Evolutionary conservation across 2,888 invertebrate genomes (phyloP).

Genomic region (Sthenelais limicola): DNA sequence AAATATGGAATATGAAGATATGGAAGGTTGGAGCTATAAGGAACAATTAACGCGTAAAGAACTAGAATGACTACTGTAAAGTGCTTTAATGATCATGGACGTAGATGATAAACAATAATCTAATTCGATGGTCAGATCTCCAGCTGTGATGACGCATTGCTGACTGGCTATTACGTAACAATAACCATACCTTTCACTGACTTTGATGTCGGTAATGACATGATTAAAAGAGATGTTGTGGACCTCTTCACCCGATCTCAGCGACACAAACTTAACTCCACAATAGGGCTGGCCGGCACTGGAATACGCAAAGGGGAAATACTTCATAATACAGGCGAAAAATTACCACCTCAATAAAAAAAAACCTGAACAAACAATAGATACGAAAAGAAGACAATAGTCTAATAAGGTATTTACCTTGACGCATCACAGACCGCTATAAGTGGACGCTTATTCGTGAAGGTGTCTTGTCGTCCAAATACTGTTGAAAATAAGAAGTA

Average conservation of each 20-base stretch:
- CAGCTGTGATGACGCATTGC: too few relatives aligned
- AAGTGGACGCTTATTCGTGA: conserved; percentile 86
- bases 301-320: conserved; percentile 19
- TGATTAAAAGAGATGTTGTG: conserved; percentile 92
- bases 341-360: neutral
- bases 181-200: conserved; percentile 82
- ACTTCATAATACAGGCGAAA: neutral
- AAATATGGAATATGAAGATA: too few relatives aligned
- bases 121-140: too few relatives aligned
- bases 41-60: too few relatives aligned
- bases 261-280: conserved; percentile 77
- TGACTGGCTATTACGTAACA: neutral
- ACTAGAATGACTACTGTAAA: too few relatives aligned
- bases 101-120: too few relatives aligned
- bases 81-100: too few relatives aligned
- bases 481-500: conserved; percentile 52
- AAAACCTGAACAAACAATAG: neutral
- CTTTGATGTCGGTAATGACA: conserved; percentile 87
- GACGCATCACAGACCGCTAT: conserved; percentile 92
- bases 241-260: conserved; percentile 85
- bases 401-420: conserved; percentile 56
- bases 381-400: neutral
- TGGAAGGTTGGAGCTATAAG: too few relatives aligned
- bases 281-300: conserved; percentile 73
- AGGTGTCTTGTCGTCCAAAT: conserved; percentile 77